Conservation (phyloP, 92 coral and sea anemone species). For the Zoanthus sansibaricus region DNA sequence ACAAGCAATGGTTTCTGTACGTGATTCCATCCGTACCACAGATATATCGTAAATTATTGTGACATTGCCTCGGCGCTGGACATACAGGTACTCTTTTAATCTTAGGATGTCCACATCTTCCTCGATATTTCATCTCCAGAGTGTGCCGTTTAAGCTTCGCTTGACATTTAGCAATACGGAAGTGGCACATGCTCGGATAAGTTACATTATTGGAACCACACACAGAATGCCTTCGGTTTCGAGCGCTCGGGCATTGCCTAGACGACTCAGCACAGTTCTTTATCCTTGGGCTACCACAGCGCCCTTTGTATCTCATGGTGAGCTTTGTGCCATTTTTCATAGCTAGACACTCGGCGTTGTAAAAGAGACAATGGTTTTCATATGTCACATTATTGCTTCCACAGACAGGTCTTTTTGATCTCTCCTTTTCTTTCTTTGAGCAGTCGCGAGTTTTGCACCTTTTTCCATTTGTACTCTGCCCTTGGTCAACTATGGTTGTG, state of each 20-base stretch:
- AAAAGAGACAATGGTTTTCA: slow-evolving; percentile 66
- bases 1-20: slow-evolving; percentile 86
- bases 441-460: slow-evolving; percentile 15
- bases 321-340: slow-evolving; percentile 44
- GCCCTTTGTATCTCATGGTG: slow-evolving; percentile 58
- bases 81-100: slow-evolving; percentile 57
- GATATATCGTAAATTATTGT: slow-evolving; percentile 62
- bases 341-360: slow-evolving; percentile 74
- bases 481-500: slow-evolving; percentile 1
- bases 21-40: slow-evolving; percentile 85
- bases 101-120: slow-evolving; percentile 85
- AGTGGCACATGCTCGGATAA: slow-evolving; percentile 79
- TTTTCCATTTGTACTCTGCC: neutral
- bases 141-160: slow-evolving; percentile 63
- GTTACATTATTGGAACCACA: slow-evolving; percentile 89
- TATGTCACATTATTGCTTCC: slow-evolving; percentile 80
- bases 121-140: slow-evolving; percentile 64
- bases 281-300: slow-evolving; percentile 57
- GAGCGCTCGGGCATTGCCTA: slow-evolving; percentile 57
- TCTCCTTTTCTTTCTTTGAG: neutral
- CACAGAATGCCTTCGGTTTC: slow-evolving; percentile 67
- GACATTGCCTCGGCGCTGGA: slow-evolving; percentile 73
- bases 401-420: slow-evolving; percentile 56
- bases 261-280: slow-evolving; percentile 57
- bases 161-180: slow-evolving; percentile 83